Evolutionary conservation across 1,140 invertebrate genomes (phyloP), one percentile per base, ranked within the genome.

Genomic region (Spodoptera frugiperda): DNA sequence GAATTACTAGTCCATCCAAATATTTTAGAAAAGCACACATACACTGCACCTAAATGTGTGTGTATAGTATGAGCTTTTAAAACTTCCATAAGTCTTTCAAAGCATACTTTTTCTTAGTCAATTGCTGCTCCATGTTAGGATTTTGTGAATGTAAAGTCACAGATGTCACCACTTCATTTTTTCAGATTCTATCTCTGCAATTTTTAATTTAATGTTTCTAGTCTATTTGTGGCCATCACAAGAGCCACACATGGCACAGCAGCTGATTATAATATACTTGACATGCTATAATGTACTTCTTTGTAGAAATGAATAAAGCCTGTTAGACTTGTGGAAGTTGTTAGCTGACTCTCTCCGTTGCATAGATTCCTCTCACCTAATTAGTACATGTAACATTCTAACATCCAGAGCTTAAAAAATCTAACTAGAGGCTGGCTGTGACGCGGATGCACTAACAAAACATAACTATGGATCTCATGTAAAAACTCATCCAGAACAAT

Each of bases 401-500:
- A 87, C 87, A 88, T 89, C 80, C 86, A 89, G 85, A 87, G 84
- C 82, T 63, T 19, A 75, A 75, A 82, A 78, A 79, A 59, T 85
- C 82, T 89, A 85, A 85, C 89, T 89, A 90, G 78, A 88, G 85
- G 89, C 87, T 78, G 74, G 76, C 82, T 78, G 89, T 89, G 86
- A 85, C 82, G 84, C 83, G 80, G 87, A 90, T 92, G 90, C 90
- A 89, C 88, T 89, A 92, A 84, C 87, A 82, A 84, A 82, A 82
- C 81, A 82, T 75, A 75, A 75, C 72, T 63, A 75, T 75, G 59
- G 72, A 80, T 78, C 78, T 74, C 63, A 82, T 88, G 81, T 80
- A 79, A 81, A n/a, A 78, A 85, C 19, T 82, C 76, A 86, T 90
- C 91, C 91, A 91, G 89, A 92, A 92, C 89, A 90, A 90, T 91